Evolutionary conservation across 2,797 vertebrate genomes (phyloP).

Genomic region (Anolis apletophallus): DNA sequence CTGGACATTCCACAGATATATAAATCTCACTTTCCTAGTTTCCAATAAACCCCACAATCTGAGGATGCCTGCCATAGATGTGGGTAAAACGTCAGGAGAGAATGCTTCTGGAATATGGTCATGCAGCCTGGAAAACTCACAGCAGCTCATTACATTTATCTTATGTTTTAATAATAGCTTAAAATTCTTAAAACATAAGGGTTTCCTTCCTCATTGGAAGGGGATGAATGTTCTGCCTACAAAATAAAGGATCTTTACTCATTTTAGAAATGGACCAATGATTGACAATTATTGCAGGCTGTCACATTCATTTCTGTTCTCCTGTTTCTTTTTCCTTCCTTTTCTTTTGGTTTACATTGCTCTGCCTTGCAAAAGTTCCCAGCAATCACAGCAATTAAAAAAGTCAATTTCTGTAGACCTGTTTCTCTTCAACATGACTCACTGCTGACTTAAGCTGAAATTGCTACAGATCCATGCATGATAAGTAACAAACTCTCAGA

Average conservation of each 20-base stretch:
- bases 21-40: no score
- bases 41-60: no score
- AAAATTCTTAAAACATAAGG: no score
- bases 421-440: not conserved
- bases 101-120: no score
- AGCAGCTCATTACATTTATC: not conserved
- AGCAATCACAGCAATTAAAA: not conserved
- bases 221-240: not conserved
- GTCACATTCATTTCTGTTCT: not conserved
- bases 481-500: not conserved
- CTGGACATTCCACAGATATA: no score
- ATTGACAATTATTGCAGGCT: not conserved
- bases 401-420: not conserved
- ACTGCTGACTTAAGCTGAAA: not conserved
- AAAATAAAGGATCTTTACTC: not conserved
- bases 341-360: not conserved
- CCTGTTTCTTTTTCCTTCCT: not conserved
- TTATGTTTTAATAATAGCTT: not conserved
- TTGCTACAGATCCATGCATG: not conserved
- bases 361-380: constrained; percentile 4
- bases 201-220: not conserved
- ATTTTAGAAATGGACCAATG: not conserved
- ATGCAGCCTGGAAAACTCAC: no score
- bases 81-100: no score
- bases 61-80: no score